Conservation (phyloP, 2,888 invertebrate genomes). For the Thelaira solivaga region DNA sequence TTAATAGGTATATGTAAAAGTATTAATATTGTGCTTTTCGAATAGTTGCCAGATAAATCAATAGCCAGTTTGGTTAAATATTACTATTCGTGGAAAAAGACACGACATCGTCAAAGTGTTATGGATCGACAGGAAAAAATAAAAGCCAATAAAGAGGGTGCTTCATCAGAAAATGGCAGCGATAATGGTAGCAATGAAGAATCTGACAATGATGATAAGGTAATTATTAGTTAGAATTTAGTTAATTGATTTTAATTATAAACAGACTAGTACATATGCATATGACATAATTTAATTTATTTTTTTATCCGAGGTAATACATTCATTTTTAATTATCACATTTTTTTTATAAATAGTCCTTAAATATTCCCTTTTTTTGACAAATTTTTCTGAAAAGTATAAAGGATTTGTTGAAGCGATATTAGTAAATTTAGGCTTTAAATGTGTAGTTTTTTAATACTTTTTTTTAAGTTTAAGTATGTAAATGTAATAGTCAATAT, state of each 20-base stretch:
- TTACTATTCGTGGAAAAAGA: slow-evolving; percentile 99
- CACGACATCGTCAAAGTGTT: slow-evolving; percentile 91
- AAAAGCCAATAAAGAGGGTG: slow-evolving; percentile 79
- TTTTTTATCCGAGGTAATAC: slow-evolving; percentile 9
- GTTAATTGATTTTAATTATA: slow-evolving; percentile 42
- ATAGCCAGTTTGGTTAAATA: slow-evolving; percentile 97
- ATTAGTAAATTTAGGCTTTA: no score
- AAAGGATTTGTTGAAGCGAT: no score
- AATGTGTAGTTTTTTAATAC: no score
- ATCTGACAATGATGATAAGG: slow-evolving; percentile 94
- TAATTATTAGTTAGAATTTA: slow-evolving; percentile 75
- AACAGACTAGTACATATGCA: no score
- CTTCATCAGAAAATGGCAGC: slow-evolving; percentile 86
- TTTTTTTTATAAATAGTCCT: slow-evolving; percentile 31
- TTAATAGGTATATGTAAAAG: background rate
- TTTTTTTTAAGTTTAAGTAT: no score
- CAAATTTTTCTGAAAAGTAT: no score
- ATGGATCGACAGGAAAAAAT: slow-evolving; percentile 90
- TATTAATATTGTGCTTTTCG: background rate
- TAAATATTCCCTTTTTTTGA: no score
- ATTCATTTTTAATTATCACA: slow-evolving; percentile 15
- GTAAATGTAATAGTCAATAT: no score
- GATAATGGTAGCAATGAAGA: slow-evolving; percentile 91
- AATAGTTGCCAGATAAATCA: slow-evolving; percentile 95
- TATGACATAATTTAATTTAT: slow-evolving; percentile 23